These are phyloP conservation scores for Hydrolagus affinis DNA, from an alignment of 2,113 vertebrate species.

Conservation along the genomic window DNA sequence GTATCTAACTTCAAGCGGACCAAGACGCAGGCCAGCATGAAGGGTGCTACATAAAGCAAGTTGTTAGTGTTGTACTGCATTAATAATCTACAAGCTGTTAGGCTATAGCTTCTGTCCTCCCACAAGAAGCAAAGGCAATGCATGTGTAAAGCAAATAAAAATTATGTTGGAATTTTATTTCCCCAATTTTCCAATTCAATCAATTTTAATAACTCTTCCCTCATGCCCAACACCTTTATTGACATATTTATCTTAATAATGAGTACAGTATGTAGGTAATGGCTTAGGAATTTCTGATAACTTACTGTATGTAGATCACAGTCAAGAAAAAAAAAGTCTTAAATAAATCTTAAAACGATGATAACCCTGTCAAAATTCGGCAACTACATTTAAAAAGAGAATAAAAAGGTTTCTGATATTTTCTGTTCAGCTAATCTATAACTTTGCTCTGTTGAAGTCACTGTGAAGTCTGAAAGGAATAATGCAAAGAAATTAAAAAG, in stretches of 20 bases:
- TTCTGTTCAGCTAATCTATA: too few relatives aligned
- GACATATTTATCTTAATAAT: neutral
- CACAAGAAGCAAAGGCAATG: too few relatives aligned
- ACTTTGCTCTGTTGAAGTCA: neutral
- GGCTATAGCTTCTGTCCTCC: too few relatives aligned
- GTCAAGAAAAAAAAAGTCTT: neutral
- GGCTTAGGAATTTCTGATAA: neutral
- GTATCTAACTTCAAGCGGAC: too few relatives aligned
- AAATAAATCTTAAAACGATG: neutral
- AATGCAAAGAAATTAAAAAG: neutral
- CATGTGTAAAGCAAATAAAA: too few relatives aligned
- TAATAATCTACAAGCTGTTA: too few relatives aligned
- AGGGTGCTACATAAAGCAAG: too few relatives aligned
- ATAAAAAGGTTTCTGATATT: neutral
- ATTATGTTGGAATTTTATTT: too few relatives aligned
- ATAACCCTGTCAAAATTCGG: neutral
- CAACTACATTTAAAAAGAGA: neutral
- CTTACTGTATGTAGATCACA: neutral
- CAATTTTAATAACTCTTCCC: neutral
- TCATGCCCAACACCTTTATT: neutral
- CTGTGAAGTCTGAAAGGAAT: neutral
- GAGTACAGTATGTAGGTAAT: neutral
- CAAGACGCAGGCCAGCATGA: too few relatives aligned
- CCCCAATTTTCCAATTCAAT: too few relatives aligned
- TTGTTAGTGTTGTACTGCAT: too few relatives aligned